A percentile compares a stretch with the other conserved stretches of the same genome.
Conservation (phyloP, 2,888 invertebrate genomes). For the Hymenopus coronatus region DNA sequence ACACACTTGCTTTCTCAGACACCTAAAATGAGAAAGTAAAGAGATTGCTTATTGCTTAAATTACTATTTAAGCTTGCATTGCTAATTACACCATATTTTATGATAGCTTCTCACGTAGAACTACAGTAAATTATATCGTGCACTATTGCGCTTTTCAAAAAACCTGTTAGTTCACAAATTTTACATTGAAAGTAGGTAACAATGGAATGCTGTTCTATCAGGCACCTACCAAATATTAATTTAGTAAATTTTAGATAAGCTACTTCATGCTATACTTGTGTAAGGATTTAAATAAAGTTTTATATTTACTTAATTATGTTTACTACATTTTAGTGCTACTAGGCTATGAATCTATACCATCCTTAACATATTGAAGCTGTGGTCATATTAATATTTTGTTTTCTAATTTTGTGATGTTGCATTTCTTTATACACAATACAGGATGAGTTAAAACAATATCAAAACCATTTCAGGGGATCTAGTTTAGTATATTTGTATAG, state of each 20-base stretch:
- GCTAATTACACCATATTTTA: not conserved
- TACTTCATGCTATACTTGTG: not conserved
- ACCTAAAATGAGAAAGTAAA: not conserved
- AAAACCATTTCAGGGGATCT: too few relatives aligned
- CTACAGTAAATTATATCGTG: not conserved
- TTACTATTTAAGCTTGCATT: not conserved
- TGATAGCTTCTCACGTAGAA: not conserved
- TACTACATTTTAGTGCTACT: not conserved
- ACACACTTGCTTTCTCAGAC: not conserved
- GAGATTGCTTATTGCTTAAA: not conserved
- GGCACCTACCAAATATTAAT: not conserved
- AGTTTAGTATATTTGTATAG: too few relatives aligned
- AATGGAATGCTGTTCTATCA: not conserved
- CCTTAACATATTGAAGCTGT: not conserved
- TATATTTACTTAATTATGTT: not conserved
- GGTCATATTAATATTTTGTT: not conserved
- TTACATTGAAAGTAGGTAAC: not conserved
- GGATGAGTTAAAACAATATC: too few relatives aligned
- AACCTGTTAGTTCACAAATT: not conserved
- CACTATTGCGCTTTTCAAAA: not conserved
- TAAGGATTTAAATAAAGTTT: not conserved
- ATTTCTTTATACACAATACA: too few relatives aligned
- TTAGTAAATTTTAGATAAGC: not conserved
- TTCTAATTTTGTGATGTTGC: not conserved
- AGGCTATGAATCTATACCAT: not conserved